Base-by-base conservation (phyloP, 2,113 vertebrate species). In the Telmatochromis brichardi region DNA sequence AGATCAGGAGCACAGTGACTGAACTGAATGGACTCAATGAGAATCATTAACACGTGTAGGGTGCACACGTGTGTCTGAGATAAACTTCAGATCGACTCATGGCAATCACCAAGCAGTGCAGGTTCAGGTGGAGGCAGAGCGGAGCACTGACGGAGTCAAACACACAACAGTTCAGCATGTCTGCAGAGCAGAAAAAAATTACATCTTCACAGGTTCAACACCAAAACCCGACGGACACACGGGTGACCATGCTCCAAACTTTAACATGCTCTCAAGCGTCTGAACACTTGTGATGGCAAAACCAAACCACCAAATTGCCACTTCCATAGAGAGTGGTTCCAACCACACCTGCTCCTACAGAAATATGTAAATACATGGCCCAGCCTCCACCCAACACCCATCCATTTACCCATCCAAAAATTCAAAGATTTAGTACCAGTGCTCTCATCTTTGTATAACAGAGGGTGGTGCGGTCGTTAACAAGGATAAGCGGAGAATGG, bases 1-100 rank as follows among this genome's bases (percentile, higher is more conserved):
- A 82, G 51, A 88, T 83, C 83, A 87, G 60, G 53, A 89, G 82
- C 82, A 87, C 82, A 71, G 53, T 88, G 51, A 88, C 81, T 57
- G 21, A 78, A 7, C 81, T 54, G 80, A 87, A 91, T 91, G 35
- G 87, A 85, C 68, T 87, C 51, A 78, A 28, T 33, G 51, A 83
- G 88, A 8, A 78, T 63, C 88, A 78, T 88, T 80, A 89, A 86
- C 86, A 78, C 37, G 0, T 47, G 54, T 58, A 31, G 85, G 14
- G 19, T 7, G 71, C 68, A 80, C 37, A 17, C 11, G 57, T 80
- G 71, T 91, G 68, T 82, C 12, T 81, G 33, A 85, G 80, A 87
- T 85, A 85, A 88, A 86, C 21, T 11, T 15, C 19, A 28, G 23
- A 40, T 13, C 11, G 13, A 17, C 33, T 53, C 17, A 80, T 31